Base-by-base conservation (phyloP, 1,140 invertebrate genomes). In the Ganaspis sp. region DNA sequence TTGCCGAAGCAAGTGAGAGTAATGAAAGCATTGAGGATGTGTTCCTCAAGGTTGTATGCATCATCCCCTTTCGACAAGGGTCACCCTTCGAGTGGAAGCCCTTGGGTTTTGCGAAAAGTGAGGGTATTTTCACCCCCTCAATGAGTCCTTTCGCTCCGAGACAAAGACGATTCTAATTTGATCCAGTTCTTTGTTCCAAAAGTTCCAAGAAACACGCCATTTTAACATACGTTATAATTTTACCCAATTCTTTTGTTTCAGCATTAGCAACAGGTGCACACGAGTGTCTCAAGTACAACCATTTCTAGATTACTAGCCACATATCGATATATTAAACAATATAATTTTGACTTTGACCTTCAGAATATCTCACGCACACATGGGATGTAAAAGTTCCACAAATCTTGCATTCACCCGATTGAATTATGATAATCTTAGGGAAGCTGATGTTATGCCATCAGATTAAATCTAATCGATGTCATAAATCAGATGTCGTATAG, bases 111-210 rank as follows among this genome's bases (percentile, higher is more conserved):
- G 58, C 23, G 58, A n/a, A 29, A 34, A 64, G 58, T 64, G 15
- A 64, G 58, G 58, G 26, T 64, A 64, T 64, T 34, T 64, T 64
- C 58, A 64, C 9, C 53, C 53, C 53, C 17, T 19, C 21, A 11
- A 54, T 54, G 21, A 21, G 19, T 54, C 49, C 19, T 54, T 19
- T 64, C 29, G 29, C 29, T 34, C 6, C 21, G 21, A 64, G 58
- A 64, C 58, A 64, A 64, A 64, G 58, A 64, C 23, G 23, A 64
- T 29, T 64, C 26, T 29, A 64, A 29, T 64, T 64, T n/a, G 58
- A 64, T 64, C 58, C 21, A 26, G 23, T 64, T 29, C 58, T 64
- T 64, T 64, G 58, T 64, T 64, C 58, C 15, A 17, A 17, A 15
- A 64, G 23, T 64, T 64, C 11, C 3, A 29, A 64, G 5, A n/a